Base-by-base conservation (phyloP, 2,797 vertebrate genomes). In the Sylvilagus floridanus region DNA sequence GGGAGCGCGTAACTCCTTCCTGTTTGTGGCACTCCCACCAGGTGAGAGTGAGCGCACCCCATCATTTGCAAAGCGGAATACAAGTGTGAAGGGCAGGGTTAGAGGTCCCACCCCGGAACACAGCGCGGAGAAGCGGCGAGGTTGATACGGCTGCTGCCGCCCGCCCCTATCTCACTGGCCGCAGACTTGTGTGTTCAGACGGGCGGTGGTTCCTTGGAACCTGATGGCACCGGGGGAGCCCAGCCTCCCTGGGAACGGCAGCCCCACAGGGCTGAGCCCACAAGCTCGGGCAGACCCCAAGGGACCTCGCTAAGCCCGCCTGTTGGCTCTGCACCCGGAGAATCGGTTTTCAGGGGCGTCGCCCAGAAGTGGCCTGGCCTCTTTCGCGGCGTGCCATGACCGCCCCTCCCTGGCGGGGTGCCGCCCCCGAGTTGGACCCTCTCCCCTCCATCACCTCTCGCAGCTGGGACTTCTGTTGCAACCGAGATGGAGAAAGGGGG, bases 261-360 rank as follows among this genome's bases (percentile, higher is more conserved):
- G 50, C 21, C 60, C 69, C 71, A 42, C 52, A 73, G 37, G 69
- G 69, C 21, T 7, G 8, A 85, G 84, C 73, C 94, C 86, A 5
- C 42, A n/a, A 88, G 94, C 72, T 91, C 84, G 2, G 35, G 35
- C 77, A 93, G 78, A 94, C 66, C 95, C 96, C 54, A 1, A 30
- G 76, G 94, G 93, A 96, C 89, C 91, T 73, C 0, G 1, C 66
- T 68, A 47, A 47, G 42, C 42, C 75, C 1, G 30, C 90, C 63
- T 69, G 0, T 57, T 54, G 35, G 57, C 65, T 85, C 94, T 96
- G 84, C 71, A 13, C 89, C 68, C 72, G 0, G 42, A 82, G 94
- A 97, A 97, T 97, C 66, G 21, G 95, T 97, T 97, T 97, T 90
- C 94, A 93, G 95, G 96, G 96, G 93, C 92, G 96, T 95, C 96